Evolutionary conservation across 2,113 vertebrate species (phyloP), one percentile per base, ranked within the genome.

Genomic region (Nibea coibor): DNA sequence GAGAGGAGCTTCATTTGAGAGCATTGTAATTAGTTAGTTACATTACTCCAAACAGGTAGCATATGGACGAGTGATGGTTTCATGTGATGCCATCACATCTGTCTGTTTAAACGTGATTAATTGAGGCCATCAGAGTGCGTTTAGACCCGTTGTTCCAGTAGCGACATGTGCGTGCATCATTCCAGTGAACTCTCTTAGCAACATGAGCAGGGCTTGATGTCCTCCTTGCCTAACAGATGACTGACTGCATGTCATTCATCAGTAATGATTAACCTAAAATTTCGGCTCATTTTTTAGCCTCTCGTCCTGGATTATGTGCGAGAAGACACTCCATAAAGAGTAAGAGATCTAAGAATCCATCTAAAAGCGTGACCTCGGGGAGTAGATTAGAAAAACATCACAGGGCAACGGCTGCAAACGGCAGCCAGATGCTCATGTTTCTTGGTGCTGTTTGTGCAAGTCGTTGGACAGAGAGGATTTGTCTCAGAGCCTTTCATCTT

Each of bases 41-140:
- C 59, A 87, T 86, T 82, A 71, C 67, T 80, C 75, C 35, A 82
- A 94, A 89, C 93, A 91, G 91, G 89, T 90, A 91, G 75, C 94
- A 93, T 93, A 94, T 94, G 93, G 92, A 77, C 64, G 89, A 89
- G 90, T 85, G 87, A 77, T 83, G 71, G 80, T 88, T 93, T 89
- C 80, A 59, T 87, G 82, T 89, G 90, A 89, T 77, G 75, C 77
- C 62, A 78, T 87, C 85, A 84, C 92, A 87, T 89, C 89, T 87
- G 92, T 91, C 92, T 89, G 79, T 82, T 92, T 89, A 85, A 90
- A 86, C 76, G 72, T 91, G 92, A 93, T 93, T 93, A 88, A 94
- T 90, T 83, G 78, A 88, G 81, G 83, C 84, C 66, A 80, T 78
- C 82, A 26, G 77, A 74, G 72, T 84, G 65, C 81, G 87, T 90